These are phyloP conservation scores for Trichogramma pretiosum DNA, from an alignment of 1,140 invertebrate genomes.

Conservation along the genomic window DNA sequence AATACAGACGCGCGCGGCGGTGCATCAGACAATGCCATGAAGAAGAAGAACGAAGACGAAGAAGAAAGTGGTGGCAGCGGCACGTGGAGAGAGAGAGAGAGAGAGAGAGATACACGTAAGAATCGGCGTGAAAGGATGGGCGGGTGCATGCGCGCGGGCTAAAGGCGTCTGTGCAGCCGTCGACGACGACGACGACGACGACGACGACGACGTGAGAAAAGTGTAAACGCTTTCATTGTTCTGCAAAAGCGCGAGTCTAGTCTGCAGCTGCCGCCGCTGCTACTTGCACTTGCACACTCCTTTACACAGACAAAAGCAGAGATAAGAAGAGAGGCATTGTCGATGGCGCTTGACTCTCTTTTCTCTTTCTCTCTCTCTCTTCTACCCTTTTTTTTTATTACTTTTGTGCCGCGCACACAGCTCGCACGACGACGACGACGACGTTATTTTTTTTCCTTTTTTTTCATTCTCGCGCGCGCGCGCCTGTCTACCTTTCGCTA, in stretches of 20 bases:
- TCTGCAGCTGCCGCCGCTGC: not conserved
- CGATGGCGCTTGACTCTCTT: not conserved
- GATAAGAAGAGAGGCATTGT: too few relatives aligned
- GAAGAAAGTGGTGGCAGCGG: not conserved
- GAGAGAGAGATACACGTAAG: not conserved
- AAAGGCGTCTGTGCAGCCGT: not conserved
- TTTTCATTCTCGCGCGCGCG: too few relatives aligned
- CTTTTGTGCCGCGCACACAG: too few relatives aligned
- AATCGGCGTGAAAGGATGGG: not conserved
- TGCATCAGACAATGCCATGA: too few relatives aligned
- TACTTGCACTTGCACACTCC: slow-evolving; percentile 1
- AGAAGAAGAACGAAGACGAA: not conserved
- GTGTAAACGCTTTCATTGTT: slow-evolving; percentile 12
- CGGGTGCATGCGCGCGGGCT: not conserved
- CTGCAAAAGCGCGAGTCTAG: not conserved
- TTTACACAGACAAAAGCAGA: not conserved
- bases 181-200: not conserved
- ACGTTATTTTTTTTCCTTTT: too few relatives aligned
- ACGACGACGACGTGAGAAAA: slow-evolving; percentile 10
- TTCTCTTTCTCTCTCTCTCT: not conserved
- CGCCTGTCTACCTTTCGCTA: too few relatives aligned
- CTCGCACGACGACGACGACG: too few relatives aligned
- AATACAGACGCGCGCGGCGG: too few relatives aligned
- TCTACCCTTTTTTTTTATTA: not conserved
- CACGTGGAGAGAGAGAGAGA: not conserved